Base-by-base conservation (phyloP, 2,888 invertebrate genomes). In the Volucella zonaria region DNA sequence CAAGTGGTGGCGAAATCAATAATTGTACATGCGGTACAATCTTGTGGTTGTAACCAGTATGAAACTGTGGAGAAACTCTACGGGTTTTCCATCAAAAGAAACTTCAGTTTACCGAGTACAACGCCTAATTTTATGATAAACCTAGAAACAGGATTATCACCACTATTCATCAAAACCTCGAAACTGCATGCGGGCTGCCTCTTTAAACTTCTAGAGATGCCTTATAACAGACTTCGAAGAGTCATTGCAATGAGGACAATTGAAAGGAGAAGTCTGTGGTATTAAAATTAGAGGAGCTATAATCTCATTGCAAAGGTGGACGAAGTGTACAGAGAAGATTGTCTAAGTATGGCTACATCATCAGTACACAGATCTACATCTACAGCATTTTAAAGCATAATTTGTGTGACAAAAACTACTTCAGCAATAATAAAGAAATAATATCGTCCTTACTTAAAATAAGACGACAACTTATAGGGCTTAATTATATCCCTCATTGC, bases 381-480 rank as follows among this genome's bases (percentile, higher is more conserved):
- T 52, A 52, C 23, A 52, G 58, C 14, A 8, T 58, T 58, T 38
- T 58, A 40, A 58, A 58, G 3, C n/a, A 58, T 10, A 58, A 58
- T 31, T 12, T 38, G 38, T 56, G 3, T 40, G 56, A 56, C 12
- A 56, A 40, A 40, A 56, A 56, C 1, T 56, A 40, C 8, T 56
- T 56, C 38, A 14, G 8, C 38, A 56, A 56, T 40, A 56, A 23
- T 6, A 56, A 40, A 38, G 56, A 38, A 56, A 3, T 56, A 40
- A 56, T 56, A 8, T n/a, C 56, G 56, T 3, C 40, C n/a, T 4
- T 38, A 8, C 38, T 40, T 56, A 56, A 56, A 14, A 56, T 56
- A 40, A 12, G 56, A 56, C 38, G 40, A 3, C 38, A 40, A 56
- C 56, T 56, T 40, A 40, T n/a, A 56, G 38, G 40, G 1, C 38